phyloP scores from a whole-genome alignment of 2,113 vertebrate species.

The Talpa occidentalis region DNA sequence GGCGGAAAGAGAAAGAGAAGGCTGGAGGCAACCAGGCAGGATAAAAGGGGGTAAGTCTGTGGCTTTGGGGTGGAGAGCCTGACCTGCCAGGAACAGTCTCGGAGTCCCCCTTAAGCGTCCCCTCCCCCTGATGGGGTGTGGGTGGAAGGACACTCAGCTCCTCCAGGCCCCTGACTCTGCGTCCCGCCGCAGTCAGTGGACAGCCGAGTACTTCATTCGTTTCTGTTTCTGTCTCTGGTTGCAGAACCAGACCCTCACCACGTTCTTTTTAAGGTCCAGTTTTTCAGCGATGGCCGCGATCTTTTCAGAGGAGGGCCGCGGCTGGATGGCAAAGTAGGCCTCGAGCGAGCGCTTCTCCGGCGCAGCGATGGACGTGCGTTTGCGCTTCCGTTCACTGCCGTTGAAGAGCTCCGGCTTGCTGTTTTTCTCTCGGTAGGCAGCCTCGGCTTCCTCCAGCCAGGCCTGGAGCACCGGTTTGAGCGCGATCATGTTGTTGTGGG shows the following conservation, averaged over 20 bases:
- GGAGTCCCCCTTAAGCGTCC: slow-evolving; percentile 43
- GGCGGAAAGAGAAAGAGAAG: slow-evolving; percentile 18
- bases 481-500: slow-evolving; percentile 97
- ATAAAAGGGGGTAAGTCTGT: slow-evolving; percentile 57
- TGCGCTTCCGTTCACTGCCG: slow-evolving; percentile 91
- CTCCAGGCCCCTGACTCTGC: not conserved
- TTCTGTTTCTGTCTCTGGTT: slow-evolving; percentile 98
- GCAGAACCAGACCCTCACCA: slow-evolving; percentile 97
- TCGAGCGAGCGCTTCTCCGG: slow-evolving; percentile 96
- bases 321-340: slow-evolving; percentile 96
- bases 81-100: slow-evolving; percentile 64
- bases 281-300: slow-evolving; percentile 96
- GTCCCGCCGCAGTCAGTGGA: slow-evolving; percentile 87
- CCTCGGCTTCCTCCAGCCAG: slow-evolving; percentile 96
- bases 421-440: slow-evolving; percentile 91
- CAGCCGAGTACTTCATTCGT: slow-evolving; percentile 96
- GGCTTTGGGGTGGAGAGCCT: slow-evolving; percentile 35
- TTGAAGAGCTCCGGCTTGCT: slow-evolving; percentile 92
- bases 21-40: not conserved
- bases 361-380: slow-evolving; percentile 95
- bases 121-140: not conserved
- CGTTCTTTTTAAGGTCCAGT: slow-evolving; percentile 96
- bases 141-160: not conserved
- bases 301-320: slow-evolving; percentile 95
- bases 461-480: slow-evolving; percentile 95